phyloP scores from a whole-genome alignment of 2,888 invertebrate genomes.

The Apotomis betuletana region DNA sequence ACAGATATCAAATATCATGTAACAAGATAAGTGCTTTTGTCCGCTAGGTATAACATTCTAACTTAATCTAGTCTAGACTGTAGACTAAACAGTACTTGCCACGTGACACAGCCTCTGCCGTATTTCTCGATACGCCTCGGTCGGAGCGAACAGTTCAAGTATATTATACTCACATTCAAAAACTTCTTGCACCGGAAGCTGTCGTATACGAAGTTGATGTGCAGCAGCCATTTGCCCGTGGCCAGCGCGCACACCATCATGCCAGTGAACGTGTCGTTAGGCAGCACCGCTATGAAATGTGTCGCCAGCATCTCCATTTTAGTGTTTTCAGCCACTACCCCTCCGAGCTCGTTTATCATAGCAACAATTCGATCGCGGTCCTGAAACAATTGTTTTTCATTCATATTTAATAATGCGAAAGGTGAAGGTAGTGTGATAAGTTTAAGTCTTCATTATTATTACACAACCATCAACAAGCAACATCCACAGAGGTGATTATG shows the following conservation, averaged over 20 bases:
- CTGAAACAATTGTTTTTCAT: slow-evolving; percentile 49
- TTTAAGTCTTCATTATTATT: too few relatives aligned
- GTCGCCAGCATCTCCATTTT: slow-evolving; percentile 81
- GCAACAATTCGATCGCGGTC: slow-evolving; percentile 72
- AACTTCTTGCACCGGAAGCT: slow-evolving; percentile 78
- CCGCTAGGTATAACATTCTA: too few relatives aligned
- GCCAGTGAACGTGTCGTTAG: slow-evolving; percentile 73
- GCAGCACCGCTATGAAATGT: slow-evolving; percentile 73
- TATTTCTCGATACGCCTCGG: too few relatives aligned
- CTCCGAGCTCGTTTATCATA: slow-evolving; percentile 76
- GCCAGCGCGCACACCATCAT: slow-evolving; percentile 80
- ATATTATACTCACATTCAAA: slow-evolving; percentile 61
- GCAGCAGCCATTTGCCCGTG: slow-evolving; percentile 77
- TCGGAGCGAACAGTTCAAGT: neutral
- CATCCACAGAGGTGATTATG: too few relatives aligned
- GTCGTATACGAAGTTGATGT: slow-evolving; percentile 73
- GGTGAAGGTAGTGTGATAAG: too few relatives aligned
- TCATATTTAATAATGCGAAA: too few relatives aligned
- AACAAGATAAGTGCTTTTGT: too few relatives aligned
- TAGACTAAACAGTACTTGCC: too few relatives aligned
- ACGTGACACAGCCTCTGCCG: too few relatives aligned
- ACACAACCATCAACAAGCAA: too few relatives aligned
- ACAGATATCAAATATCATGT: too few relatives aligned
- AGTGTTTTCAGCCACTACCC: slow-evolving; percentile 78
- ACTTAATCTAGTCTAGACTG: too few relatives aligned